A percentile compares a stretch with the other conserved stretches of the same genome.
phyloP scores from a whole-genome alignment of 2,113 vertebrate species.

The Pelmatolapia mariae region DNA sequence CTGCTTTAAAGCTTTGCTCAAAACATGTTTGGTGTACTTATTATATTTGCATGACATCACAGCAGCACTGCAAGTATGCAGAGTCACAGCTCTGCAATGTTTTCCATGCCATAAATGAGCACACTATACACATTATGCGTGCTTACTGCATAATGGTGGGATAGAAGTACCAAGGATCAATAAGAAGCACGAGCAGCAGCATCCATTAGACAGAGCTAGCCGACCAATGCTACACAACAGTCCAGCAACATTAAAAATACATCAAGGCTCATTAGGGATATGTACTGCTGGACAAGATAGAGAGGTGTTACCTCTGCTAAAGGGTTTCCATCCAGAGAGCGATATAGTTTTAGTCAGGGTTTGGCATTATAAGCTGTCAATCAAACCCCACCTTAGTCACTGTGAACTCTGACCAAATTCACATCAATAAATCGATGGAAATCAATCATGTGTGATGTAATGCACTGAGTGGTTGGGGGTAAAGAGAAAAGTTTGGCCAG shows the following conservation, averaged over 20 bases:
- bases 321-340: background rate
- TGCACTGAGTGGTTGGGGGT: slow-evolving; percentile 12
- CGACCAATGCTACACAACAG: slow-evolving; percentile 9
- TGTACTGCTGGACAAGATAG: background rate
- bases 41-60: background rate
- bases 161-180: slow-evolving; percentile 40
- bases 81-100: slow-evolving; percentile 7
- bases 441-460: slow-evolving; percentile 58
- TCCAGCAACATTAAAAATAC: slow-evolving; percentile 63
- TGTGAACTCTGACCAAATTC: slow-evolving; percentile 59
- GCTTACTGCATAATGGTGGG: slow-evolving; percentile 39
- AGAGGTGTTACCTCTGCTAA: slow-evolving; percentile 31
- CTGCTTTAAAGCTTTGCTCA: background rate
- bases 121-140: background rate
- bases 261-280: slow-evolving; percentile 51
- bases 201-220: slow-evolving; percentile 45
- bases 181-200: slow-evolving; percentile 36
- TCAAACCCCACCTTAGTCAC: slow-evolving; percentile 38
- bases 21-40: background rate
- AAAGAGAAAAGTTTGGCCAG: slow-evolving; percentile 11
- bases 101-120: slow-evolving; percentile 5
- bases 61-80: background rate
- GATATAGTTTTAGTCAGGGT: background rate
- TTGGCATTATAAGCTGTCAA: slow-evolving; percentile 17
- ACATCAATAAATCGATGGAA: slow-evolving; percentile 61